A percentile compares a stretch with the other conserved stretches of the same genome.
Evolutionary conservation across 1,140 invertebrate genomes (phyloP).

Genomic region (Ceratina calcarata): DNA sequence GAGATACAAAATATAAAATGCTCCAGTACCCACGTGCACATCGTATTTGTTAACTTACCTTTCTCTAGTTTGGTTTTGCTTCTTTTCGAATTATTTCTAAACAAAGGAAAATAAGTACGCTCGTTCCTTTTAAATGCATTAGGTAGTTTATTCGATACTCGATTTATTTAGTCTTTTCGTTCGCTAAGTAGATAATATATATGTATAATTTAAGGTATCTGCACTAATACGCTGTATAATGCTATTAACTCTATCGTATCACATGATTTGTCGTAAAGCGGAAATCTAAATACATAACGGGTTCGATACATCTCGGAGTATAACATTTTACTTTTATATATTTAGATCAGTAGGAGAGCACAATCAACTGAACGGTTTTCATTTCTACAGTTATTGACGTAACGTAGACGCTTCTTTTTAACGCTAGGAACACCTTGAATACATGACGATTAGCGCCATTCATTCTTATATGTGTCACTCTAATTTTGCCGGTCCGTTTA

Average conservation of each 20-base stretch:
- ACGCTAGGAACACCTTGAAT: slow-evolving; percentile 23
- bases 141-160: slow-evolving; percentile 52
- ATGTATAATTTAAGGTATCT: slow-evolving; percentile 30
- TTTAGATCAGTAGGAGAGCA: slow-evolving; percentile 5
- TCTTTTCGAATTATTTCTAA: neutral
- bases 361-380: slow-evolving; percentile 29
- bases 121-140: slow-evolving; percentile 44
- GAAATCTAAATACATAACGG: slow-evolving; percentile 31
- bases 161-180: slow-evolving; percentile 28
- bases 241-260: slow-evolving; percentile 38
- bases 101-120: neutral
- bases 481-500: neutral
- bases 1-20: slow-evolving; percentile 56
- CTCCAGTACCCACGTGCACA: slow-evolving; percentile 48
- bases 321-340: slow-evolving; percentile 11
- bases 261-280: slow-evolving; percentile 31
- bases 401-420: slow-evolving; percentile 7
- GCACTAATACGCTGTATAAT: slow-evolving; percentile 24
- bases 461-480: too few relatives aligned
- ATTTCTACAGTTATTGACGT: neutral
- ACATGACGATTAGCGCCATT: too few relatives aligned
- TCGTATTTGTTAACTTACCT: slow-evolving; percentile 47
- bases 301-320: neutral
- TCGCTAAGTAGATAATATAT: slow-evolving; percentile 17
- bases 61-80: slow-evolving; percentile 5